A percentile compares a stretch with the other conserved stretches of the same genome.
These are phyloP conservation scores for Phthorimaea operculella DNA, from an alignment of 1,140 invertebrate species.

Conservation along the genomic window DNA sequence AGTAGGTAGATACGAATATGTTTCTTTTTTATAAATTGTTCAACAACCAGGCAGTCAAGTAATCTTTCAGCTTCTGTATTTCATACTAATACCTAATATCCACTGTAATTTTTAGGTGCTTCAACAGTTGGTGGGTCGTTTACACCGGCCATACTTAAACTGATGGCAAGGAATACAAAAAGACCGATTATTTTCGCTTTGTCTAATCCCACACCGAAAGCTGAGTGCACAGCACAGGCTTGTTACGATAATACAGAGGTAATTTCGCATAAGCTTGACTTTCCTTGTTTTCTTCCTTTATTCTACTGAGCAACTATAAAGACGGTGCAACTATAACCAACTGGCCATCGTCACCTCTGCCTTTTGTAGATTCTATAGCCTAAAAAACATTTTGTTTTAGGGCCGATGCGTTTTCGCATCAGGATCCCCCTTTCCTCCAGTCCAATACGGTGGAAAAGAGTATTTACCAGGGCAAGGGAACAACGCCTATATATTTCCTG, in stretches of 20 bases:
- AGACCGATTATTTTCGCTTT: constrained; percentile 92
- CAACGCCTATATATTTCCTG: constrained; percentile 95
- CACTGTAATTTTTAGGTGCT: constrained; percentile 71
- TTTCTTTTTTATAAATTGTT: no score
- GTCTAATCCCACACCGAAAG: constrained; percentile 94
- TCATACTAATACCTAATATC: no score
- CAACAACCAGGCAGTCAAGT: no score
- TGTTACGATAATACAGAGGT: constrained; percentile 89
- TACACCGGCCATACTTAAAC: constrained; percentile 81
- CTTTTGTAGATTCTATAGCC: no score
- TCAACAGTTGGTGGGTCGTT: constrained; percentile 85
- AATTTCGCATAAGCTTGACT: background rate
- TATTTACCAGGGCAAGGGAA: constrained; percentile 93
- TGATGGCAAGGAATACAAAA: constrained; percentile 86
- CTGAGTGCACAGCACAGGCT: constrained; percentile 93
- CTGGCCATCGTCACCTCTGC: no score
- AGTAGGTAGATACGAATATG: no score
- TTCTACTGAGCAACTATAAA: no score
- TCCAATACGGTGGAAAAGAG: constrained; percentile 77
- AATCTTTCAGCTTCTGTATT: no score
- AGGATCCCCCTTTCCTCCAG: constrained; percentile 88
- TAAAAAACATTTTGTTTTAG: constrained; percentile 65
- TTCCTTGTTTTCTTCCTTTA: no score
- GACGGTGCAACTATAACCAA: no score
- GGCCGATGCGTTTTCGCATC: constrained; percentile 89